phyloP scores from a whole-genome alignment of 2,797 vertebrate species.

The Caiman crocodilus region DNA sequence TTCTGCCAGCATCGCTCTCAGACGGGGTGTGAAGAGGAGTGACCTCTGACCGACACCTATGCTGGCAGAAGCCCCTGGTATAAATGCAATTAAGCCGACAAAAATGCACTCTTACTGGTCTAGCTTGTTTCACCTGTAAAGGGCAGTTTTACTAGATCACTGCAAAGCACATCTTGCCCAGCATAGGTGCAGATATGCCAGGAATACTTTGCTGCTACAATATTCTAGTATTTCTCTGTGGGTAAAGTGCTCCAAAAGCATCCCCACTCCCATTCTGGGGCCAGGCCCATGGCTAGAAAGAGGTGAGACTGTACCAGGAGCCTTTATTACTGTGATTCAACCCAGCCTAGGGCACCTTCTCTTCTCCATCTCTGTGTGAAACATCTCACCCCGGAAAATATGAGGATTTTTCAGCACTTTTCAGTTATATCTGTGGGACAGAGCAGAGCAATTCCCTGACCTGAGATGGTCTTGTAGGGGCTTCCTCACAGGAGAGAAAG shows the following conservation, averaged over 20 bases:
- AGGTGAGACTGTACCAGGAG: background rate
- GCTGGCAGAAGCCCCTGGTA: background rate
- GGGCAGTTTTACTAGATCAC: background rate
- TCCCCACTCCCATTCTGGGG: background rate
- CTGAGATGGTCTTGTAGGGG: background rate
- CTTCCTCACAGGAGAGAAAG: background rate
- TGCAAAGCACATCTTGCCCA: no score
- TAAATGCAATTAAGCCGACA: background rate
- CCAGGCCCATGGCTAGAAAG: background rate
- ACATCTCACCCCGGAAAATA: background rate
- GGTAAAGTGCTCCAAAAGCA: background rate
- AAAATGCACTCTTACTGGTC: background rate
- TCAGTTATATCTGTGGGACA: no score
- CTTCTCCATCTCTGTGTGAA: background rate
- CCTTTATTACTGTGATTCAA: background rate
- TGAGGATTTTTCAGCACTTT: no score
- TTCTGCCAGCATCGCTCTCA: background rate
- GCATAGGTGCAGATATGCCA: no score
- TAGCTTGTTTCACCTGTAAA: background rate
- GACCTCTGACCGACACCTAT: background rate
- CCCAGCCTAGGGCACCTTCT: background rate
- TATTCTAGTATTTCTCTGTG: background rate
- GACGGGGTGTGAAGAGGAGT: background rate
- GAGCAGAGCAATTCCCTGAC: background rate
- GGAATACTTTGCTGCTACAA: no score